Conservation (phyloP, 2,888 invertebrate species). For the Frankliniella intonsa region DNA sequence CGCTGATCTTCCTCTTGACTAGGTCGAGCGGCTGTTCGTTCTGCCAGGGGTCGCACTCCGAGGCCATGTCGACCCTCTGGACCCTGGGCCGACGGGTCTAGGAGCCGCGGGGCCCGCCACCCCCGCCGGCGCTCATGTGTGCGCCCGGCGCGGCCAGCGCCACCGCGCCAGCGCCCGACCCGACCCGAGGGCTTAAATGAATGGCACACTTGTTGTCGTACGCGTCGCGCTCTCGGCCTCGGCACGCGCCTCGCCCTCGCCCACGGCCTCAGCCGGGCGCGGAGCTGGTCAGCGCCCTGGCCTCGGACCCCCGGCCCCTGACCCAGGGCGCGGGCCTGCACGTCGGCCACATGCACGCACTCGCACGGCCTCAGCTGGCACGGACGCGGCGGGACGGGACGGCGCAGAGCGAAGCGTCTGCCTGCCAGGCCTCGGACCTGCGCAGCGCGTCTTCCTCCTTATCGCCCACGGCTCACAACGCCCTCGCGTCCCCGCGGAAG, state of each 20-base stretch:
- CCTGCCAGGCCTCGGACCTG: neutral
- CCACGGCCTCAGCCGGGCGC: neutral
- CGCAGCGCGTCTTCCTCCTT: neutral
- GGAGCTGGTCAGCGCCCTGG: slow-evolving; percentile 49
- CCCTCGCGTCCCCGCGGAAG: neutral
- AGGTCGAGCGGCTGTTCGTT: neutral
- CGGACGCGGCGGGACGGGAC: neutral
- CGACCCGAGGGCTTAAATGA: neutral
- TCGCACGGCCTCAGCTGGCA: no score
- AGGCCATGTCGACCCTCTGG: neutral
- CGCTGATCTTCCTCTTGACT: neutral
- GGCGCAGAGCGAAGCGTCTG: neutral
- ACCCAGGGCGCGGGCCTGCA: neutral
- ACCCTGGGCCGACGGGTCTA: neutral
- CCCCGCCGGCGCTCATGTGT: no score
- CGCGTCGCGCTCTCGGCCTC: neutral
- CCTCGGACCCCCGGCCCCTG: slow-evolving; percentile 42
- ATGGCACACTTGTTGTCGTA: slow-evolving; percentile 12
- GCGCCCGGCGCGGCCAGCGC: no score
- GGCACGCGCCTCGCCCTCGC: neutral
- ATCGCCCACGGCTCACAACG: neutral
- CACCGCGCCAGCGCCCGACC: no score
- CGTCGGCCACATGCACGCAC: neutral
- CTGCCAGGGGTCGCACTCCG: neutral
- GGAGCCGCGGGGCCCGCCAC: no score